These are phyloP conservation scores for Phylloscopus collybita DNA, from an alignment of 2,797 vertebrate species.

Conservation along the genomic window DNA sequence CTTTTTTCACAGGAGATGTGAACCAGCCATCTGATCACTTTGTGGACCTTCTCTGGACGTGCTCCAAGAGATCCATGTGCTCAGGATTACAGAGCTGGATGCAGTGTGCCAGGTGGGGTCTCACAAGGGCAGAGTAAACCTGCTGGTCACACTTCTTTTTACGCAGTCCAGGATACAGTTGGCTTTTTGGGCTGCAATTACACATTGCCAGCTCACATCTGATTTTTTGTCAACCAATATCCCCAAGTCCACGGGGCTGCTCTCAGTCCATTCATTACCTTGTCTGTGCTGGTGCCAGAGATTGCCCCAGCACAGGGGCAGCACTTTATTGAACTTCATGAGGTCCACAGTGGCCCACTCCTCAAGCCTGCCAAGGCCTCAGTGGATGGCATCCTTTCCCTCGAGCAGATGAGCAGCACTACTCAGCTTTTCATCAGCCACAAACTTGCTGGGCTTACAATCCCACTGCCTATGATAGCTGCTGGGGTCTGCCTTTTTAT, in stretches of 20 bases:
- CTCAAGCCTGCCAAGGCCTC: background rate
- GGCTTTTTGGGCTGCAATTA: background rate
- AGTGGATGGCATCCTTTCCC: background rate
- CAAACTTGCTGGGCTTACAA: background rate
- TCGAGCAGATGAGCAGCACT: background rate
- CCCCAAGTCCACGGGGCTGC: background rate
- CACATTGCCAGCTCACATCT: background rate
- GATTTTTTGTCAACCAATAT: background rate
- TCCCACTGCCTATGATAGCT: background rate
- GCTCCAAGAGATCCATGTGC: background rate
- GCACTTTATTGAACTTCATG: background rate
- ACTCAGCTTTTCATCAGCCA: background rate
- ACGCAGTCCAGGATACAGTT: accelerated
- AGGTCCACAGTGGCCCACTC: background rate
- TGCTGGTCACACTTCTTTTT: background rate
- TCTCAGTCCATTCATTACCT: background rate
- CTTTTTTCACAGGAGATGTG: background rate
- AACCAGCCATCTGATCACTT: background rate
- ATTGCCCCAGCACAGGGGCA: background rate
- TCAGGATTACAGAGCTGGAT: background rate
- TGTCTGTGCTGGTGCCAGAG: background rate
- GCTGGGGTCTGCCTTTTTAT: background rate
- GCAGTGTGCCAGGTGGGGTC: background rate
- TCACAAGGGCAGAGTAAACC: background rate
- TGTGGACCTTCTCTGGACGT: background rate